A percentile compares a stretch with the other conserved stretches of the same genome.
These are phyloP conservation scores for Erannis defoliaria DNA, from an alignment of 2,888 invertebrate genomes.

Conservation along the genomic window DNA sequence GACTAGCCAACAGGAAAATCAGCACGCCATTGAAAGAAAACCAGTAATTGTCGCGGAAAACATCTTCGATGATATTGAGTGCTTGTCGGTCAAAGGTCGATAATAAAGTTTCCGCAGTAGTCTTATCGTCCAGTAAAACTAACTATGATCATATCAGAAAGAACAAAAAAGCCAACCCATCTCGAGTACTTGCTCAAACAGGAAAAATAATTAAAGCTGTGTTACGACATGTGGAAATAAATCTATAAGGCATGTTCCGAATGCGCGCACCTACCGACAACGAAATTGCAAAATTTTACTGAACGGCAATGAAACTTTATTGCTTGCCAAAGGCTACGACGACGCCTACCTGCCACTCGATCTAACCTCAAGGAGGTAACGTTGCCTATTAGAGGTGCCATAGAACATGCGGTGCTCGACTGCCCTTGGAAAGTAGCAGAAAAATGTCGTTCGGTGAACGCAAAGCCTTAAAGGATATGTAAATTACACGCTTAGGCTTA, in stretches of 20 bases:
- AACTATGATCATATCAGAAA: neutral
- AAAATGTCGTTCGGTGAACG: slow-evolving; percentile 13
- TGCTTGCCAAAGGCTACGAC: slow-evolving; percentile 16
- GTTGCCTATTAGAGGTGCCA: slow-evolving; percentile 6
- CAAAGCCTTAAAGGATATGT: slow-evolving; percentile 25
- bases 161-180: neutral
- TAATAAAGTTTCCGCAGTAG: slow-evolving; percentile 12
- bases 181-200: neutral
- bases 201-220: neutral
- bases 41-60: slow-evolving; percentile 36
- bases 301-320: slow-evolving; percentile 15
- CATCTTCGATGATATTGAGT: slow-evolving; percentile 23
- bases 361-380: slow-evolving; percentile 9
- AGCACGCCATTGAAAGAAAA: slow-evolving; percentile 31
- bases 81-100: slow-evolving; percentile 21
- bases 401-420: slow-evolving; percentile 6
- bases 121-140: neutral
- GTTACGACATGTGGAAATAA: neutral
- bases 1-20: slow-evolving; percentile 32
- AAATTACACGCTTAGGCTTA: slow-evolving; percentile 22
- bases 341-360: slow-evolving; percentile 10
- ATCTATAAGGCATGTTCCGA: slow-evolving; percentile 6
- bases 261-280: slow-evolving; percentile 2
- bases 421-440: slow-evolving; percentile 23
- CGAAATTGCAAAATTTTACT: slow-evolving; percentile 15